These are phyloP conservation scores for Eudyptes chrysolophus DNA, from an alignment of 2,113 vertebrate species.

Conservation along the genomic window DNA sequence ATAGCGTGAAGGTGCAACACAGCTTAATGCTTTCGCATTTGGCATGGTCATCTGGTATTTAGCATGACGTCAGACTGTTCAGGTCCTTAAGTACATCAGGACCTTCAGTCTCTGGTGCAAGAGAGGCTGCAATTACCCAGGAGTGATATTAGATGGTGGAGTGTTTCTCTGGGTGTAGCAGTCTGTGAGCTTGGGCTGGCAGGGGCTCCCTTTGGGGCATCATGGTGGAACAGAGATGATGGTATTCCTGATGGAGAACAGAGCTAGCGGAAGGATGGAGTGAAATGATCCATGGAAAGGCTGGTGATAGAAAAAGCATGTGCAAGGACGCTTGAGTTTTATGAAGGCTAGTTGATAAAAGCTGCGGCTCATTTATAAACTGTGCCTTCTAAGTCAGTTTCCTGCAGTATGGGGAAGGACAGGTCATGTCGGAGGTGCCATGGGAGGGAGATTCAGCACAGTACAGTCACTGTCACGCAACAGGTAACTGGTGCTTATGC, in stretches of 20 bases:
- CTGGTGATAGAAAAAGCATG: not conserved
- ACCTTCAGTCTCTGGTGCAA: not conserved
- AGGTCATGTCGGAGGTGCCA: not conserved
- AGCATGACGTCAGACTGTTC: not conserved
- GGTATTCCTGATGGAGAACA: not conserved
- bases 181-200: not conserved
- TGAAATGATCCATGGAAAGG: not conserved
- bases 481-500: not conserved
- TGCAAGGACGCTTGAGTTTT: not conserved
- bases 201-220: not conserved
- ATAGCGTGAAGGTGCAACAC: not conserved
- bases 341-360: not conserved
- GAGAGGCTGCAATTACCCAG: not conserved
- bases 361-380: not conserved
- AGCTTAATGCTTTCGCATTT: not conserved
- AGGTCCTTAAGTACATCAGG: not conserved
- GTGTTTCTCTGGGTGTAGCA: not conserved
- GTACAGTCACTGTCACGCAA: not conserved
- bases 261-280: not conserved
- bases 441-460: not conserved
- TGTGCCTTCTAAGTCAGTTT: not conserved
- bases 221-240: not conserved
- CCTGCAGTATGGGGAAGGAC: not conserved
- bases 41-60: not conserved
- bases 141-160: not conserved